phyloP scores from a whole-genome alignment of 2,113 vertebrate genomes.

The Phyllostomus discolor region DNA sequence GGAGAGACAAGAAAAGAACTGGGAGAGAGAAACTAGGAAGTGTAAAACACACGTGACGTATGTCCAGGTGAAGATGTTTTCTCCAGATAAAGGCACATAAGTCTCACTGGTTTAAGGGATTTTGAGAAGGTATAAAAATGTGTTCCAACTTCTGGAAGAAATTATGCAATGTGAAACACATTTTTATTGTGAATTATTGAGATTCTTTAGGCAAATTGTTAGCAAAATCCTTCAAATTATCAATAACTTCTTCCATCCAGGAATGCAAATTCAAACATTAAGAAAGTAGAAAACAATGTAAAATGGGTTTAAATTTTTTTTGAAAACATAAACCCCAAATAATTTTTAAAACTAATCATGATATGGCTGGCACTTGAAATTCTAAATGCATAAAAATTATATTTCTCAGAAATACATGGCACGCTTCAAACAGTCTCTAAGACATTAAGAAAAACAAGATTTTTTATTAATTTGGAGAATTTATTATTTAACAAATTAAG shows the following conservation, averaged over 20 bases:
- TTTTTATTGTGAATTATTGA: constrained; percentile 1
- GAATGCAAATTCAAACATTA: neutral
- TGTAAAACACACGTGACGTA: neutral
- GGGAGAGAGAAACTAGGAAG: neutral
- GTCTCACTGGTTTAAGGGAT: neutral
- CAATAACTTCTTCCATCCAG: neutral
- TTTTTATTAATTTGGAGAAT: neutral
- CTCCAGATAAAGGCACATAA: neutral
- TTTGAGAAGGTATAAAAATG: neutral
- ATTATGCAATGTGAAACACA: neutral
- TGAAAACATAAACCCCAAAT: neutral
- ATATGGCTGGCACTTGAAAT: neutral
- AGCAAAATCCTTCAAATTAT: neutral
- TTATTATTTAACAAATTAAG: neutral
- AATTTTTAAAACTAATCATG: neutral
- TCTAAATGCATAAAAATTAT: neutral
- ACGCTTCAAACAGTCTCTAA: neutral
- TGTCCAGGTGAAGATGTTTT: neutral
- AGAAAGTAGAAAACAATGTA: neutral
- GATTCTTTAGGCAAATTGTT: neutral
- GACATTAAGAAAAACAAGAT: neutral
- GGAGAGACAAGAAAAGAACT: neutral
- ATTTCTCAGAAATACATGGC: neutral
- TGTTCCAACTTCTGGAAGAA: neutral
- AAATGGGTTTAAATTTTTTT: neutral